Evolutionary conservation across 2,888 invertebrate species (phyloP).

Genomic region (Apotomis turbidana): DNA sequence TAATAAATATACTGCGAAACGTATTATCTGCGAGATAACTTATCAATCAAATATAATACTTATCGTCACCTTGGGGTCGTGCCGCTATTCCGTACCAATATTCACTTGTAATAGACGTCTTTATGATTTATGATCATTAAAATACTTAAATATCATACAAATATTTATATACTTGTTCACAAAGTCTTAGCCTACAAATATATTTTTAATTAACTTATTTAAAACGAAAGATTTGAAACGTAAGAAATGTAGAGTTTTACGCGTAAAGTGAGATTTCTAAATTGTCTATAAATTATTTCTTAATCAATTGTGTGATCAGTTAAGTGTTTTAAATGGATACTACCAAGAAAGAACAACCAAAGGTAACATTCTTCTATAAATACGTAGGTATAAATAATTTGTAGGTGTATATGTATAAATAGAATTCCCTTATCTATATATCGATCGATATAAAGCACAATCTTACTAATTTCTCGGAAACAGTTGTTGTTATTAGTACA

Average conservation of each 20-base stretch:
- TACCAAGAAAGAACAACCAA: neutral
- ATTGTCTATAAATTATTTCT: neutral
- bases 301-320: neutral
- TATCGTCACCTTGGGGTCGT: neutral
- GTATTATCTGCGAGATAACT: constrained; percentile 2
- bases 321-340: neutral
- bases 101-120: neutral
- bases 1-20: neutral
- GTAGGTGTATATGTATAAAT: too few relatives aligned
- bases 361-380: constrained; percentile 1
- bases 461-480: too few relatives aligned
- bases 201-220: too few relatives aligned
- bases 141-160: too few relatives aligned
- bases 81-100: neutral
- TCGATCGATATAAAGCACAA: too few relatives aligned
- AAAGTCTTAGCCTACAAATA: too few relatives aligned
- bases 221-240: too few relatives aligned
- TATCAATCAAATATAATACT: neutral
- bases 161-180: too few relatives aligned
- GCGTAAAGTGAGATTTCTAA: neutral
- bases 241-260: too few relatives aligned
- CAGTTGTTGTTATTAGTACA: too few relatives aligned
- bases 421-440: too few relatives aligned
- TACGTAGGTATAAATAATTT: too few relatives aligned
- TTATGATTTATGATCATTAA: neutral